phyloP scores from a whole-genome alignment of 2,113 vertebrate genomes.

The Boulengeromyrus knoepffleri region DNA sequence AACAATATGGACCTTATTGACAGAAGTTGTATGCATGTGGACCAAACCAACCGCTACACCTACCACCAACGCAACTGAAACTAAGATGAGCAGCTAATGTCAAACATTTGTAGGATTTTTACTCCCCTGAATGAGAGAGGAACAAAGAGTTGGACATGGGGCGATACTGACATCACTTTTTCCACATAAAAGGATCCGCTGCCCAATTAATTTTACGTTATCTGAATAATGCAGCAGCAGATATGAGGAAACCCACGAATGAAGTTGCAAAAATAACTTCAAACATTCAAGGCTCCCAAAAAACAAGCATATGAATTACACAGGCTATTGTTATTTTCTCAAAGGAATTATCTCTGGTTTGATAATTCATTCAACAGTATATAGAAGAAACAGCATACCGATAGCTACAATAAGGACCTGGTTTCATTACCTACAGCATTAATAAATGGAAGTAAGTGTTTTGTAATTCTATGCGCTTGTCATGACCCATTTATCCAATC shows the following conservation, averaged over 20 bases:
- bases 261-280: background rate
- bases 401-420: background rate
- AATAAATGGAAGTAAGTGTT: background rate
- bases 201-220: background rate
- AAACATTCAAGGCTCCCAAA: background rate
- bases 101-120: background rate
- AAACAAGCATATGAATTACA: background rate
- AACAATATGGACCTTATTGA: background rate
- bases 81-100: background rate
- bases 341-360: background rate
- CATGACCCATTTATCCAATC: background rate
- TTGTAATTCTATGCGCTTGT: background rate
- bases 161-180: background rate
- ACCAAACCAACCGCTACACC: background rate
- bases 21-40: background rate
- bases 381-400: background rate
- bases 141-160: background rate
- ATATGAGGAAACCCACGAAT: background rate
- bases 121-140: background rate
- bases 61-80: background rate
- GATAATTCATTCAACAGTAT: background rate
- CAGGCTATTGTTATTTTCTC: background rate
- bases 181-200: background rate
- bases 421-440: background rate
- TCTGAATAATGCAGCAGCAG: background rate